Evolutionary conservation across 2,888 invertebrate genomes (phyloP).

Genomic region (Peribatodes rhomboidaria): DNA sequence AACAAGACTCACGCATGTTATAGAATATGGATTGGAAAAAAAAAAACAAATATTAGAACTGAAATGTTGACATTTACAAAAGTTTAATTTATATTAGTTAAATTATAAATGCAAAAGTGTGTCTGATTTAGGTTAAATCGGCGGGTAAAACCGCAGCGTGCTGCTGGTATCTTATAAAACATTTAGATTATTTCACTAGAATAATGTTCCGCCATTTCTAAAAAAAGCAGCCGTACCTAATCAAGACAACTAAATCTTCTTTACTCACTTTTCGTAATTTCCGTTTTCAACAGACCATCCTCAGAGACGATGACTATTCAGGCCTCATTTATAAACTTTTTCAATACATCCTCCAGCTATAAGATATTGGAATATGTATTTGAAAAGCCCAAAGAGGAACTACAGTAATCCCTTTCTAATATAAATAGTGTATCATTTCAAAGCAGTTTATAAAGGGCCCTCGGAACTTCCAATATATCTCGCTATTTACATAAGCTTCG

Average conservation of each 20-base stretch:
- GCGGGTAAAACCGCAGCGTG: no score
- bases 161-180: no score
- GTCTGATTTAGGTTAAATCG: no score
- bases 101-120: no score
- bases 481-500: conserved; percentile 60
- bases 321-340: conserved; percentile 10
- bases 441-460: conserved; percentile 54
- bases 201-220: no score
- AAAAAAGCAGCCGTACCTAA: no score
- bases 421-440: conserved; percentile 49
- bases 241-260: not conserved
- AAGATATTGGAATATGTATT: conserved; percentile 38
- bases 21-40: no score
- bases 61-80: no score
- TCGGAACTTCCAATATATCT: conserved; percentile 54
- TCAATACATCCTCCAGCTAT: conserved; percentile 19
- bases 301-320: not conserved
- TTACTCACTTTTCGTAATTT: not conserved
- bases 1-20: no score
- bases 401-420: conserved; percentile 42
- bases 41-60: no score
- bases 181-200: no score
- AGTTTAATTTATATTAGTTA: no score
- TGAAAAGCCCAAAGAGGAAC: conserved; percentile 37
- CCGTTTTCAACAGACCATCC: not conserved